phyloP scores from a whole-genome alignment of 1,140 invertebrate species.

The Caenorhabditis remanei region DNA sequence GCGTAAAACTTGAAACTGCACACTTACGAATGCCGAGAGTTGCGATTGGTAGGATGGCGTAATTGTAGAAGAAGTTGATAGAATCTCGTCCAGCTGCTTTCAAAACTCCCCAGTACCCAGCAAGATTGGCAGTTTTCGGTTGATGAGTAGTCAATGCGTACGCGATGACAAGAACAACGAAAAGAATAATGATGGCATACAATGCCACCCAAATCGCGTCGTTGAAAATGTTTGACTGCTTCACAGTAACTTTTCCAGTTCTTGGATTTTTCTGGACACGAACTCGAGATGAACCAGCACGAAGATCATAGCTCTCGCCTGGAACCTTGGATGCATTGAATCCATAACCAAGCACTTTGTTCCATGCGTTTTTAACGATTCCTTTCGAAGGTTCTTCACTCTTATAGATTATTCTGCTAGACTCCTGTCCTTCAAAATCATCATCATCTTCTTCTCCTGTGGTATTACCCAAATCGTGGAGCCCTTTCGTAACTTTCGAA shows the following conservation, averaged over 20 bases:
- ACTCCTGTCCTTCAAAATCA: constrained; percentile 35
- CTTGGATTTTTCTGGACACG: constrained; percentile 39
- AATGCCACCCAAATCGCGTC: background rate
- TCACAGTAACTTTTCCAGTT: constrained; percentile 36
- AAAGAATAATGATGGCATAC: constrained; percentile 49
- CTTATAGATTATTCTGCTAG: constrained; percentile 36
- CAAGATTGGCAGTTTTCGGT: constrained; percentile 55
- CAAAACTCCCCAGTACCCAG: constrained; percentile 27
- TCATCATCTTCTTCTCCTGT: constrained; percentile 46
- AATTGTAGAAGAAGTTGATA: constrained; percentile 70
- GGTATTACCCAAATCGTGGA: constrained; percentile 33
- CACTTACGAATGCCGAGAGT: constrained; percentile 60
- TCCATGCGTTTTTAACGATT: constrained; percentile 42
- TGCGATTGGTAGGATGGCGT: constrained; percentile 69
- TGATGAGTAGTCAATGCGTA: constrained; percentile 67
- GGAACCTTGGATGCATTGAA: constrained; percentile 33
- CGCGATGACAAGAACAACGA: constrained; percentile 63
- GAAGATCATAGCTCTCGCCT: constrained; percentile 45
- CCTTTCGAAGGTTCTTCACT: constrained; percentile 5
- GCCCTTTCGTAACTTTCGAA: background rate
- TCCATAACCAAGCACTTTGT: constrained; percentile 32
- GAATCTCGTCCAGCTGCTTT: constrained; percentile 59
- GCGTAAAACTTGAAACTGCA: background rate
- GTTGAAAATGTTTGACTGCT: constrained; percentile 20
- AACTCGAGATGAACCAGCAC: constrained; percentile 1